These are phyloP conservation scores for Callipepla squamata DNA, from an alignment of 2,113 vertebrate species.

Conservation along the genomic window DNA sequence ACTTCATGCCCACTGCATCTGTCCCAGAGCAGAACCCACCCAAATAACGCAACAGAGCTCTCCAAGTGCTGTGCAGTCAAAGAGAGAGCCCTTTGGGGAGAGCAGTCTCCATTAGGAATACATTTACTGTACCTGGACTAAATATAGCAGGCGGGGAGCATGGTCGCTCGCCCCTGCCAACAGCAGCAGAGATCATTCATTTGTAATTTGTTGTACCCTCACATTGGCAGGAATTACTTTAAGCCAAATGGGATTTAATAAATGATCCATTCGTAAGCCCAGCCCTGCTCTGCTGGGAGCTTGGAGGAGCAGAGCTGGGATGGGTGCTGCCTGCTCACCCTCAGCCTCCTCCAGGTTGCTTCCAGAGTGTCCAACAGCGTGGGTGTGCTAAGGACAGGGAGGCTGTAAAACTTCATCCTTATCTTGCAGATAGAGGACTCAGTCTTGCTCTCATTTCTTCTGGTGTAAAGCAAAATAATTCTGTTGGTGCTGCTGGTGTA, in stretches of 20 bases:
- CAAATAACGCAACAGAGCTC: neutral
- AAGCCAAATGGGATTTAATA: slow-evolving; percentile 68
- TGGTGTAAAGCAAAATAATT: slow-evolving; percentile 59
- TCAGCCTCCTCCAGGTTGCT: neutral
- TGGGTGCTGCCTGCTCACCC: neutral
- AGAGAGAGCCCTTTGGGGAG: slow-evolving; percentile 15
- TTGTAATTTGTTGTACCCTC: slow-evolving; percentile 58
- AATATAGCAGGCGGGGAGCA: slow-evolving; percentile 42
- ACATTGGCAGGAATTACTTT: slow-evolving; percentile 50
- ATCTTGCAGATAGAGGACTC: slow-evolving; percentile 47
- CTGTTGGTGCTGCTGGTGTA: slow-evolving; percentile 39
- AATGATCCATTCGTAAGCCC: slow-evolving; percentile 46
- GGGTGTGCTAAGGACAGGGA: slow-evolving; percentile 30
- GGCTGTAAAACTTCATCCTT: slow-evolving; percentile 65
- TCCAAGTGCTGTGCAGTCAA: neutral
- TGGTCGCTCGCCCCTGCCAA: neutral
- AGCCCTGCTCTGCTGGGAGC: neutral
- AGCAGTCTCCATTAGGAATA: slow-evolving; percentile 42
- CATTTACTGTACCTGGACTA: slow-evolving; percentile 50
- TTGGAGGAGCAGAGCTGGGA: neutral
- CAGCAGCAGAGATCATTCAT: slow-evolving; percentile 57
- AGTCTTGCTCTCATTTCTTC: slow-evolving; percentile 60
- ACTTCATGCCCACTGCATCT: neutral
- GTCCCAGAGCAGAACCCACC: neutral
- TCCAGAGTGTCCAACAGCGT: slow-evolving; percentile 21